phyloP scores from a whole-genome alignment of 2,888 invertebrate species.

The Eumacrocentrus americanus region DNA sequence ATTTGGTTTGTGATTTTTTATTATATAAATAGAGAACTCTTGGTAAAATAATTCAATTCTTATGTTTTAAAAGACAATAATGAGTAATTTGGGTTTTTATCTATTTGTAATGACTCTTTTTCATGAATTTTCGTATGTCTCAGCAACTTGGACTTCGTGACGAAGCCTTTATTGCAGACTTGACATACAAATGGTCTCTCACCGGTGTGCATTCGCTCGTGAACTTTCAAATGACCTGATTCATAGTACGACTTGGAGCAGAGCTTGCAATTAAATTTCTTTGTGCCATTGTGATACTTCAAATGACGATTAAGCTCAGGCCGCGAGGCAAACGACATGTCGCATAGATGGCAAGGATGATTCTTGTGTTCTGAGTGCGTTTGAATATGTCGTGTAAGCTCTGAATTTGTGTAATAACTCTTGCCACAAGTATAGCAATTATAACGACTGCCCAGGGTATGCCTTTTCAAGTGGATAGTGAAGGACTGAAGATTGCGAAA shows the following conservation, averaged over 20 bases:
- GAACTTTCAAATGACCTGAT: conserved; percentile 54
- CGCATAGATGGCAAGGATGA: conserved; percentile 51
- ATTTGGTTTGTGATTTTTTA: too few relatives aligned
- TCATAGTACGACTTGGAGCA: conserved; percentile 54
- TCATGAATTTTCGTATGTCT: conserved; percentile 52
- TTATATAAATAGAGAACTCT: too few relatives aligned
- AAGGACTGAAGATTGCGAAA: conserved; percentile 49
- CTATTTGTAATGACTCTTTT: conserved; percentile 29
- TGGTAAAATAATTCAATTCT: too few relatives aligned
- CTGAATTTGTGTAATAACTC: conserved; percentile 51
- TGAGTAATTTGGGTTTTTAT: too few relatives aligned
- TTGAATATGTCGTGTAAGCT: conserved; percentile 51
- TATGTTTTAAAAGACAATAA: too few relatives aligned
- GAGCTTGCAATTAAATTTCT: conserved; percentile 49
- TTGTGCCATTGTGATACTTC: conserved; percentile 53
- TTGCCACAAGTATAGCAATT: conserved; percentile 49
- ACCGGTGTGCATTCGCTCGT: conserved; percentile 54
- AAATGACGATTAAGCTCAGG: conserved; percentile 53
- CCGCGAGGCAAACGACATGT: conserved; percentile 51
- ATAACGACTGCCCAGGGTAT: conserved; percentile 47
- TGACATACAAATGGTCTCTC: conserved; percentile 52
- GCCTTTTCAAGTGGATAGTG: conserved; percentile 51
- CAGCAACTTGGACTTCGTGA: conserved; percentile 52
- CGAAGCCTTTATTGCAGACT: conserved; percentile 52
- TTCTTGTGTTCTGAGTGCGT: conserved; percentile 48